These are phyloP conservation scores for Ficedula albicollis DNA, from an alignment of 2,797 vertebrate genomes.

Conservation along the genomic window DNA sequence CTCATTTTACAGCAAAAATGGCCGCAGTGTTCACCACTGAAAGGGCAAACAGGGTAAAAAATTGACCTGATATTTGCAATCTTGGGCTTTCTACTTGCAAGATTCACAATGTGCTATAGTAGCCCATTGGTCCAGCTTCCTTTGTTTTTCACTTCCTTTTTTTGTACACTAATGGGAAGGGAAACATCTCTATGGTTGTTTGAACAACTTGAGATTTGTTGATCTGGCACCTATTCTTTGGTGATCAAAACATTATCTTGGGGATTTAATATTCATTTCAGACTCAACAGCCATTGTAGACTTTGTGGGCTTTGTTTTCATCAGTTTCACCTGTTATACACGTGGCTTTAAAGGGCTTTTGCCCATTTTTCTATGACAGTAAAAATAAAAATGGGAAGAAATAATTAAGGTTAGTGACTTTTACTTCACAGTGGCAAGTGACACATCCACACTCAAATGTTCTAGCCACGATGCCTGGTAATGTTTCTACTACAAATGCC, in stretches of 20 bases:
- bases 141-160: conserved; percentile 12
- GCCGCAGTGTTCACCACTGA: neutral
- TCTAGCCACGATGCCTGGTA: neutral
- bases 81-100: neutral
- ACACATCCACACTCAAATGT: neutral
- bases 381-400: neutral
- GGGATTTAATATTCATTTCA: conserved; percentile 35
- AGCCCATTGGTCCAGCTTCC: neutral
- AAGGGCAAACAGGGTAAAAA: neutral
- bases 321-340: neutral
- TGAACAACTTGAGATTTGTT: conserved; percentile 59
- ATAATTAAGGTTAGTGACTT: neutral
- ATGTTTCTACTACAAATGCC: neutral
- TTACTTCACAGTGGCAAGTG: neutral
- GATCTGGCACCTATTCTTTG: conserved; percentile 15
- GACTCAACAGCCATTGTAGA: neutral
- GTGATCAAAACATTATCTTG: conserved; percentile 22
- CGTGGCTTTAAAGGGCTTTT: neutral
- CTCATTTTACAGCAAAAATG: neutral
- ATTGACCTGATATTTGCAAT: neutral
- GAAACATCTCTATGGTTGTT: conserved; percentile 36
- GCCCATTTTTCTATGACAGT: neutral
- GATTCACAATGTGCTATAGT: neutral
- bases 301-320: neutral
- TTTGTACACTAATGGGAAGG: conserved; percentile 2